Base-by-base conservation (phyloP, 2,888 invertebrate genomes). In the Bhutanitis thaidina region DNA sequence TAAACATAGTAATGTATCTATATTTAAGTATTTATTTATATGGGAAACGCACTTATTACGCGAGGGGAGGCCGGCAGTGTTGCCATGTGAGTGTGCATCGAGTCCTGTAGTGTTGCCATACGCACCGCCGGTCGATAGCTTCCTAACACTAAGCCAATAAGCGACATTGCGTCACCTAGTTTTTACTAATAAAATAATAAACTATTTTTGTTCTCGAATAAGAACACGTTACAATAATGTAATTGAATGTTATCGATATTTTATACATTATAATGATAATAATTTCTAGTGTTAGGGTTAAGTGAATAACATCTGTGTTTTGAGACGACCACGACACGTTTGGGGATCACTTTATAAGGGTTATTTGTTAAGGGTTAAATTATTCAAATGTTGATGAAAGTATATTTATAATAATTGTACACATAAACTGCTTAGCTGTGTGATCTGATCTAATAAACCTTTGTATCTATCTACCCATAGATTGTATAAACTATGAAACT, bases 1-100 rank as follows among this genome's bases (percentile, higher is more conserved):
- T 83, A 80, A 79, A 83, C 78, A 80, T 72, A 77, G 74, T 81
- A 82, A 27, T 27, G 27, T 77, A 75, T 74, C 70, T 75, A 80
- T 79, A 71, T 74, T 68, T 86, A 88, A 85, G 84, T 88, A 88
- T 86, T 86, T 88, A 87, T 88, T 85, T 73, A 69, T 69, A 81
- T 66, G 76, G 69, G 74, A 74, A 68, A 74, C 67, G 77, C 75
- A 76, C 75, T 78, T 74, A 70, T 74, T 74, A 71, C 65, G 59
- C 64, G 56, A 59, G 61, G 69, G 58, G 65, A 58, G 60, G 61
- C 67, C 68, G 74, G 57, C 68, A 71, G 71, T 67, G 68, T 68
- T 65, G 64, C 65, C 62, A 66, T 70, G 69, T 71, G 68, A 68
- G 68, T 62, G 66, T 53, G 49, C 45, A 49, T 57, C 47, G 44